Base-by-base conservation (phyloP, 2,888 invertebrate genomes). In the Geotrupes spiniger region DNA sequence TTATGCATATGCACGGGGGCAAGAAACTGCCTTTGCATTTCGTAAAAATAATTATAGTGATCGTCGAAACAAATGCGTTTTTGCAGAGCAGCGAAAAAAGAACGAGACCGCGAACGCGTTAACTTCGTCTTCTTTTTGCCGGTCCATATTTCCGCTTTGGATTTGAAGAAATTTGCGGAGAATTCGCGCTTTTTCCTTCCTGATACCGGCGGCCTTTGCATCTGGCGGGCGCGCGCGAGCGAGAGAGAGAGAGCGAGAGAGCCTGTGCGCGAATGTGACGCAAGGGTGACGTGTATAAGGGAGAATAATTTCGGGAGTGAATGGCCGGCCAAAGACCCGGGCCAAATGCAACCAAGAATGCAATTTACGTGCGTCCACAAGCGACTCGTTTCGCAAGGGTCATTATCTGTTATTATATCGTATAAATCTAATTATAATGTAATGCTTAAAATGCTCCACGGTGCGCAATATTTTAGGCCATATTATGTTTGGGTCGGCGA, bases 241-340 rank as follows among this genome's bases (percentile, higher is more conserved):
- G 21, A 3, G 33, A 14, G 10, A 38, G 42, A 44, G 38, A 37
- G 37, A 21, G 21, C 21, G 33, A 44, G 58, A 47, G n/a, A n/a
- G n/a, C n/a, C n/a, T n/a, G n/a, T n/a, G n/a, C n/a, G n/a, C 6
- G 6, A 21, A 21, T 46, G 50, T 49, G 56, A 50, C 53, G 58
- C 53, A 58, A 63, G 63, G 61, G 60, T 62, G 60, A 56, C 51
- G 49, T 49, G 56, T 49, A 53, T 21, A 43, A 47, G 50, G 51
- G 21, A 36, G 50, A 53, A 53, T 53, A 56, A 66, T 68, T 60
- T 44, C 51, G 68, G 66, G 62, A 65, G 70, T 71, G 70, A 71
- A 71, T 66, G 70, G 63, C 71, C 70, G 71, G 70, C 56, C 70
- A 69, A 69, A 67, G 70, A 71, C 71, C 71, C 54, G 60, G 56